These are phyloP conservation scores for Propithecus perrieri DNA, from an alignment of 2,797 vertebrate species.

Conservation along the genomic window DNA sequence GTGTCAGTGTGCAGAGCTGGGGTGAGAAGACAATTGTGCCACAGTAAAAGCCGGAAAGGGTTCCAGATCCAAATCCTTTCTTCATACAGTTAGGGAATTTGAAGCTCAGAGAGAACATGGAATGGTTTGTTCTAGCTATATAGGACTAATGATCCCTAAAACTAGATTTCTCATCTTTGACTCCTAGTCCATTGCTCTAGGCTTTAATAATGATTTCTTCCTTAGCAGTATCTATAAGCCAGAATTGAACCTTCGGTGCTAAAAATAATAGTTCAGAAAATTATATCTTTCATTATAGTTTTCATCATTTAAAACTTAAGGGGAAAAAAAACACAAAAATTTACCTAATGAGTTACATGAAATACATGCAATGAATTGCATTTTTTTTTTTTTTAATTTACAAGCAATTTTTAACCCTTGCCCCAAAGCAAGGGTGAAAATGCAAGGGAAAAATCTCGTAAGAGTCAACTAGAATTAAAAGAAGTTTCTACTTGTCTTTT, in stretches of 20 bases:
- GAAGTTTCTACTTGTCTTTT: background rate
- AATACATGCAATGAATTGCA: background rate
- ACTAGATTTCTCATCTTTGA: background rate
- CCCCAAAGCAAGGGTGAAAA: background rate
- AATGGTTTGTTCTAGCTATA: background rate
- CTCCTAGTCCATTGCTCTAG: background rate
- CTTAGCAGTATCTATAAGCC: background rate
- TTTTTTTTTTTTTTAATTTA: background rate
- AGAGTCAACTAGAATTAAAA: background rate
- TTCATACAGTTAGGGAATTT: background rate
- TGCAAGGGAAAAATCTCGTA: background rate
- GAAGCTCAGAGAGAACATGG: background rate
- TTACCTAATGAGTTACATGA: background rate
- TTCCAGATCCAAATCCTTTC: background rate
- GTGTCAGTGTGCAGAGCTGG: background rate
- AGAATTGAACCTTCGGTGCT: background rate
- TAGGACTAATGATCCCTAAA: background rate
- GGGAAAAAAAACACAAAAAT: background rate
- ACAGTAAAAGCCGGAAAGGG: background rate
- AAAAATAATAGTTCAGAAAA: background rate
- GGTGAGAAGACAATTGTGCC: rapidly evolving
- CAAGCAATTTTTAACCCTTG: background rate
- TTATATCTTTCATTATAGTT: background rate
- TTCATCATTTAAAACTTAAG: slow-evolving; percentile 17
- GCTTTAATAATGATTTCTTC: background rate